Conservation (phyloP, 2,113 vertebrate species). For the Dipodomys merriami region DNA sequence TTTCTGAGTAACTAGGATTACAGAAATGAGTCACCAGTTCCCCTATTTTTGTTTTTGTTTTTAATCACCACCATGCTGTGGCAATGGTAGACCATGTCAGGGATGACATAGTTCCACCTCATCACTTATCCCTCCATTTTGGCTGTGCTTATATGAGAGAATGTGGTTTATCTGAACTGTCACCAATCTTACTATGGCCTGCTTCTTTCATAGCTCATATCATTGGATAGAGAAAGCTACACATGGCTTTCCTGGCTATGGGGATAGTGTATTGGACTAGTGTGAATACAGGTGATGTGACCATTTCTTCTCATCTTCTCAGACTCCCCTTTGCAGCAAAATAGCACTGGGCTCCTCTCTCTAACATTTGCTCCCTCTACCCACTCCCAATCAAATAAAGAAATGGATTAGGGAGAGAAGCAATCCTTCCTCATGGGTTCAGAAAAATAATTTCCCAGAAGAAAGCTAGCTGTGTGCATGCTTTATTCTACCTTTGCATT, state of each 20-base stretch:
- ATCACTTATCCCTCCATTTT: neutral
- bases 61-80: too few species aligned
- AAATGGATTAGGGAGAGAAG: constrained; percentile 43
- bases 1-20: too few species aligned
- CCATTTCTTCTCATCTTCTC: neutral
- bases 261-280: neutral
- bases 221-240: neutral
- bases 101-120: neutral
- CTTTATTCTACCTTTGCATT: constrained; percentile 58
- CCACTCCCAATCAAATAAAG: neutral
- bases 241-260: neutral
- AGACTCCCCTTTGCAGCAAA: neutral
- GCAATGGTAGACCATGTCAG: neutral
- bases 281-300: neutral
- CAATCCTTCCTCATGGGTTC: neutral
- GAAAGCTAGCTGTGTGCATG: constrained; percentile 20
- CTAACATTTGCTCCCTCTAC: neutral
- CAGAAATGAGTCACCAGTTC: too few species aligned
- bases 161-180: neutral
- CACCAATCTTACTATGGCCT: neutral
- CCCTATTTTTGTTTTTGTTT: too few species aligned
- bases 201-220: neutral
- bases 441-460: constrained; percentile 56
- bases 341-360: neutral
- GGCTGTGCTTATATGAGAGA: neutral